A percentile compares a stretch with the other conserved stretches of the same genome.
Evolutionary conservation across 2,888 invertebrate species (phyloP).

Genomic region (Busseola fusca): DNA sequence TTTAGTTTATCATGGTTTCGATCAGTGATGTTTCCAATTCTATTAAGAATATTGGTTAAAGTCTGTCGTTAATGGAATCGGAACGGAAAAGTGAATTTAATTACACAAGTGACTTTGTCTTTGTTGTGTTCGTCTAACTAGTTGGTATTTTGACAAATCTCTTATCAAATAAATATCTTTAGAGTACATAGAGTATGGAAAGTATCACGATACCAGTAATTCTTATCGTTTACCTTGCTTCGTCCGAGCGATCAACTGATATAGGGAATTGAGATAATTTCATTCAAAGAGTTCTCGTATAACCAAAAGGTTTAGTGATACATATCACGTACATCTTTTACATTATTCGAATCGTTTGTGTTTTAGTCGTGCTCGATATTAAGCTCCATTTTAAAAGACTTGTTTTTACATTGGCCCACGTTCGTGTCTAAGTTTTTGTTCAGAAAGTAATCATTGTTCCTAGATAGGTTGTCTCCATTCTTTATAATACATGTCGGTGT

Average conservation of each 20-base stretch:
- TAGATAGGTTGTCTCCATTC: constrained; percentile 67
- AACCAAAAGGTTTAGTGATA: constrained; percentile 51
- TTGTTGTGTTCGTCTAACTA: constrained; percentile 50
- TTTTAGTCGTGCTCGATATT: constrained; percentile 21
- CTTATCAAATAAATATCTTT: constrained; percentile 62
- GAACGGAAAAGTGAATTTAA: constrained; percentile 5
- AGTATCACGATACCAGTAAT: constrained; percentile 66
- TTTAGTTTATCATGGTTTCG: constrained; percentile 41
- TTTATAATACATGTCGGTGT: constrained; percentile 72
- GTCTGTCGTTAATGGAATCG: neutral
- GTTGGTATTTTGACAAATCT: constrained; percentile 61
- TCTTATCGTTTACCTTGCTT: constrained; percentile 66
- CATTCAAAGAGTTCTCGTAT: constrained; percentile 54
- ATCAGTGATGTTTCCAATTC: constrained; percentile 33
- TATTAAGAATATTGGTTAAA: constrained; percentile 9
- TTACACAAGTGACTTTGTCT: constrained; percentile 37
- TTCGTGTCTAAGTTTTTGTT: constrained; percentile 55
- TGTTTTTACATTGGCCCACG: constrained; percentile 47
- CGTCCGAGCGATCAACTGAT: constrained; percentile 51
- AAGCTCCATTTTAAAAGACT: constrained; percentile 37
- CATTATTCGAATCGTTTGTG: constrained; percentile 35
- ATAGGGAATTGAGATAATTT: constrained; percentile 58
- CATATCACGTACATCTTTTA: constrained; percentile 47
- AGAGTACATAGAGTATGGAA: constrained; percentile 58
- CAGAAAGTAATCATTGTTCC: constrained; percentile 65